Evolutionary conservation across 2,113 vertebrate species (phyloP).

Genomic region (Aphelocoma coerulescens): DNA sequence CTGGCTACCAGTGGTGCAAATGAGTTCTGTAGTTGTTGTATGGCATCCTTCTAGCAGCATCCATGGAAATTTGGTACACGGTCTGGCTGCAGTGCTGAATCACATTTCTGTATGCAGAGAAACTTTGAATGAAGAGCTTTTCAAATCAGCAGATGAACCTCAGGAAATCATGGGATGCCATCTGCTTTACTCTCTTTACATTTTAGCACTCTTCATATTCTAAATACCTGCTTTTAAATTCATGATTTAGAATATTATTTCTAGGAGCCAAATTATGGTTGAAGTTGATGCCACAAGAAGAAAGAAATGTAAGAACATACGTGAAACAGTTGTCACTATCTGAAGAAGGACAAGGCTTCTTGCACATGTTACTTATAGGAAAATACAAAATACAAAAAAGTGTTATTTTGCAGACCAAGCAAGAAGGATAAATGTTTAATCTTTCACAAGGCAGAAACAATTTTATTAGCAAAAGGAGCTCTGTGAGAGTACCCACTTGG

Average conservation of each 20-base stretch:
- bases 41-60: not conserved
- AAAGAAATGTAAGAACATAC: not conserved
- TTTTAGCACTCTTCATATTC: not conserved
- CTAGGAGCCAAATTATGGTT: not conserved
- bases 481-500: not conserved
- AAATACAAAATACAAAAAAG: not conserved
- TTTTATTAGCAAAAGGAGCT: slow-evolving; percentile 11
- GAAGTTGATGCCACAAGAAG: not conserved
- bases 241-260: not conserved
- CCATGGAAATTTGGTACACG: not conserved
- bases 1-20: not conserved
- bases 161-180: not conserved
- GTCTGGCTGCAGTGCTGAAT: not conserved
- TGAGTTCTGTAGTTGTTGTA: not conserved
- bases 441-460: not conserved
- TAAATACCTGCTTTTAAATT: not conserved
- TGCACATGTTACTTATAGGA: not conserved
- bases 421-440: not conserved
- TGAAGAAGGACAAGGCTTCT: not conserved
- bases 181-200: not conserved
- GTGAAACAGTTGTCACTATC: not conserved
- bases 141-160: not conserved
- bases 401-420: not conserved
- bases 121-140: not conserved
- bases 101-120: not conserved